Percentiles rank a stretch among this genome's conserved stretches.
Conservation (phyloP, 2,797 vertebrate genomes). For the Pachyuromys duprasi region DNA sequence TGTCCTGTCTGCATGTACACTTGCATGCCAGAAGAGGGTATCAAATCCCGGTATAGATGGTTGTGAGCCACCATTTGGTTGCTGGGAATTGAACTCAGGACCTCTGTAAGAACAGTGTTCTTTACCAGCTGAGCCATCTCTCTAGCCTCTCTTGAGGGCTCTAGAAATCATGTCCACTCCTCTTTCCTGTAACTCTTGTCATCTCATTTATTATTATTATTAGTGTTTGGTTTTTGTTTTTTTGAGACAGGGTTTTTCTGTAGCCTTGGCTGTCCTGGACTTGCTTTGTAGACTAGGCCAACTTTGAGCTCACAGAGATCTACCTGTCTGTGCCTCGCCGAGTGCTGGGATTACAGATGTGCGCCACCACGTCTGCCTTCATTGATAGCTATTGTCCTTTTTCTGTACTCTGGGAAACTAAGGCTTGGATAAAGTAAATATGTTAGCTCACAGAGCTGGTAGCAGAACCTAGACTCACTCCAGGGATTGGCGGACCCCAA, state of each 20-base stretch:
- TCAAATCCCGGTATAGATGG: no score
- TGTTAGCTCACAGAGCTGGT: accelerated
- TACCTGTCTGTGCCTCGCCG: no score
- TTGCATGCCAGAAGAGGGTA: no score
- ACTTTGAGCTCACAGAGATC: no score
- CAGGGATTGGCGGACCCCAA: not conserved
- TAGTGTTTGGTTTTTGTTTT: no score
- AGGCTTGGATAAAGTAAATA: not conserved
- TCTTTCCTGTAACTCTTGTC: not conserved
- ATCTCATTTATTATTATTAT: no score
- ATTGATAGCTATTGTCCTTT: not conserved
- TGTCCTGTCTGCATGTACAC: no score
- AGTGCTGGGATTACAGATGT: no score
- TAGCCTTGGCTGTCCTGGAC: no score
- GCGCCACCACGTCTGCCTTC: no score
- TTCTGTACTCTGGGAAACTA: not conserved
- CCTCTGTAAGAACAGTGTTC: not conserved
- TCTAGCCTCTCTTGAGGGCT: not conserved
- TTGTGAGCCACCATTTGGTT: not conserved
- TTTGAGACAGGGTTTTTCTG: no score
- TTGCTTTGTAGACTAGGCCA: no score
- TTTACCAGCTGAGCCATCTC: not conserved
- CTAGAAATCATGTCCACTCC: not conserved
- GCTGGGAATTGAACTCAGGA: not conserved
- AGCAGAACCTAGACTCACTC: not conserved